Base-by-base conservation (phyloP, 2,888 invertebrate species). In the Caenorhabditis japonica region DNA sequence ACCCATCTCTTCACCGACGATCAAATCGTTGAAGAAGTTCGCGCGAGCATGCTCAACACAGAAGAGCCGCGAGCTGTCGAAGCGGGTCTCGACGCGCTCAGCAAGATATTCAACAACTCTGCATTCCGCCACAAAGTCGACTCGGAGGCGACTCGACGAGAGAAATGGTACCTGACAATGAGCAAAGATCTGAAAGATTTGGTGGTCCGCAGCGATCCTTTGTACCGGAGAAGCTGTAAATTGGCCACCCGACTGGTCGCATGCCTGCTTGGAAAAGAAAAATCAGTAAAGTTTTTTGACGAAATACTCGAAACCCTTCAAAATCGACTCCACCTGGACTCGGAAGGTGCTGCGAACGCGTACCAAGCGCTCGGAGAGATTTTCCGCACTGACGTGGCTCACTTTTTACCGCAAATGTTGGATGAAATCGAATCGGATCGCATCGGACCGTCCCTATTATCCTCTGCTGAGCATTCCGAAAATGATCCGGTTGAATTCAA, bases 321-420 rank as follows among this genome's bases (percentile, higher is more conserved):
- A 3, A 27, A n/a, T 5, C 51, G 69, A 0, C 56, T 69, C 17
- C 0, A 49, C 12, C 2, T 72, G 3, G 41, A 59, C 3, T 15
- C 53, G 1, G n/a, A 34, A n/a, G 69, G 55, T 15, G 53, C 43
- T 43, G 58, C 69, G 2, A 74, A 69, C 52, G 19, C 62, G 15
- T 74, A 62, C 27, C 68, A 69, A 43, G 62, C 47, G 12, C 51
- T 74, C n/a, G 58, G 43, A 12, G 68, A 69, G 41, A 58, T 74
- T 4, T 62, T 53, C 30, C 23, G 21, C n/a, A 33, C 47, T 7
- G 36, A 58, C 27, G 23, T 36, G 1, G 12, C 25, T 1, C 41
- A 64, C 19, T 69, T 62, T 43, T 43, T 61, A 13, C 5, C 39
- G 3, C 13, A 47, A 21, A 36, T 74, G 3, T 23, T 69, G 23